Conservation (phyloP, 2,888 invertebrate species). For the Piscicola geometra region DNA sequence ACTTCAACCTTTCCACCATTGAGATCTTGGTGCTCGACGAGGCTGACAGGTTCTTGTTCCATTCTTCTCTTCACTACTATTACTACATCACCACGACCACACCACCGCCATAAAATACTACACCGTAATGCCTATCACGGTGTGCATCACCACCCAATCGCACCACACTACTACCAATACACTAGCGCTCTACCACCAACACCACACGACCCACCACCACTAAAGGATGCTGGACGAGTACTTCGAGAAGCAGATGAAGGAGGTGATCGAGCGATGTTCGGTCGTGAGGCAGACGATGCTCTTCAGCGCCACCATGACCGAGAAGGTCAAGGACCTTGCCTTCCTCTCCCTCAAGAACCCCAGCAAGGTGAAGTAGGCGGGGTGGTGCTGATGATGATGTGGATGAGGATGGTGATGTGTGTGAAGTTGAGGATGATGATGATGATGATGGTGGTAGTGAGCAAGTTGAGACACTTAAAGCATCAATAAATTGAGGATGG, state of each 20-base stretch:
- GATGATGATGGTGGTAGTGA: no score
- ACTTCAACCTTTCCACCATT: slow-evolving; percentile 78
- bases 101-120: no score
- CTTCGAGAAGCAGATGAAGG: slow-evolving; percentile 98
- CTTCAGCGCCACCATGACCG: slow-evolving; percentile 99
- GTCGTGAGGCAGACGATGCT: slow-evolving; percentile 88
- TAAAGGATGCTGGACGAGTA: slow-evolving; percentile 91
- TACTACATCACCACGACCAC: no score
- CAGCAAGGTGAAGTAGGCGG: no score
- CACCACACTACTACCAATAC: background rate
- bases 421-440: no score
- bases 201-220: background rate
- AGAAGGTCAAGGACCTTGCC: slow-evolving; percentile 81
- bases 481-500: no score
- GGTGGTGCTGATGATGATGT: no score
- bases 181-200: no score
- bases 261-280: slow-evolving; percentile 87
- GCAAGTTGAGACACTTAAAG: no score
- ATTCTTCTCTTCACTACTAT: no score
- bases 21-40: slow-evolving; percentile 77
- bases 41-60: slow-evolving; percentile 65
- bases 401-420: no score
- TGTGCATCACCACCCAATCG: background rate
- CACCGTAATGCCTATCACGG: no score
- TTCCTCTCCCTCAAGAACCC: slow-evolving; percentile 87